Percentiles rank a stretch among this genome's conserved stretches.
Evolutionary conservation across 2,797 vertebrate species (phyloP).

Genomic region (Apogon talboti): DNA sequence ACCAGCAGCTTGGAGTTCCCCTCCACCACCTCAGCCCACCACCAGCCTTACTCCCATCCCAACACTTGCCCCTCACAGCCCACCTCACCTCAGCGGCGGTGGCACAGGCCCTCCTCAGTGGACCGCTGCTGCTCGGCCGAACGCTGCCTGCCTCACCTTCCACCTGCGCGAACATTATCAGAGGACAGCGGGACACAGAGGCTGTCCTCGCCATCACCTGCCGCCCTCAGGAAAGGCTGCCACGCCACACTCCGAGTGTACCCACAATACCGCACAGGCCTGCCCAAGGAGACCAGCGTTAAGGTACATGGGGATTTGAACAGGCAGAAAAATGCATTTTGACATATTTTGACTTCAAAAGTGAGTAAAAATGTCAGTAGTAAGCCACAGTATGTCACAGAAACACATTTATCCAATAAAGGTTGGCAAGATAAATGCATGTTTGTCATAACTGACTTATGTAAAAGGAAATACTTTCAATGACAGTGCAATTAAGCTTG

Average conservation of each 20-base stretch:
- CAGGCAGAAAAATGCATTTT: too few relatives aligned
- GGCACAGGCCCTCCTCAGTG: conserved; percentile 79
- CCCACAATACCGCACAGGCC: conserved; percentile 90
- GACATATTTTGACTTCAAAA: background rate
- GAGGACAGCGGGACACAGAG: conserved; percentile 87
- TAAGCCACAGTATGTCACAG: too few relatives aligned
- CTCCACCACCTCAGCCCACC: conserved; percentile 52
- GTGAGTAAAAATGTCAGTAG: too few relatives aligned
- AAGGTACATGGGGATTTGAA: conserved; percentile 80
- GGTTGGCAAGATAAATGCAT: too few relatives aligned
- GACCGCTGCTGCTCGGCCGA: conserved; percentile 76
- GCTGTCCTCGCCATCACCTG: conserved; percentile 76
- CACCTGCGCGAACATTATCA: conserved; percentile 78
- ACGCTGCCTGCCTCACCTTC: conserved; percentile 47
- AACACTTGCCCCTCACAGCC: conserved; percentile 61
- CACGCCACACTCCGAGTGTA: conserved; percentile 87
- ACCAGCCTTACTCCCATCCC: conserved; percentile 64
- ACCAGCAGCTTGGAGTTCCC: conserved; percentile 94
- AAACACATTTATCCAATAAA: too few relatives aligned
- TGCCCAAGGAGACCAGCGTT: conserved; percentile 90
- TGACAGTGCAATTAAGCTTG: too few relatives aligned
- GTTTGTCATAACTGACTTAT: too few relatives aligned
- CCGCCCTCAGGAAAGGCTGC: conserved; percentile 76
- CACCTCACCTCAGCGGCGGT: conserved; percentile 66
- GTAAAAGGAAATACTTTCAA: too few relatives aligned